Conservation (phyloP, 2,888 invertebrate species). For the Panopea generosa region DNA sequence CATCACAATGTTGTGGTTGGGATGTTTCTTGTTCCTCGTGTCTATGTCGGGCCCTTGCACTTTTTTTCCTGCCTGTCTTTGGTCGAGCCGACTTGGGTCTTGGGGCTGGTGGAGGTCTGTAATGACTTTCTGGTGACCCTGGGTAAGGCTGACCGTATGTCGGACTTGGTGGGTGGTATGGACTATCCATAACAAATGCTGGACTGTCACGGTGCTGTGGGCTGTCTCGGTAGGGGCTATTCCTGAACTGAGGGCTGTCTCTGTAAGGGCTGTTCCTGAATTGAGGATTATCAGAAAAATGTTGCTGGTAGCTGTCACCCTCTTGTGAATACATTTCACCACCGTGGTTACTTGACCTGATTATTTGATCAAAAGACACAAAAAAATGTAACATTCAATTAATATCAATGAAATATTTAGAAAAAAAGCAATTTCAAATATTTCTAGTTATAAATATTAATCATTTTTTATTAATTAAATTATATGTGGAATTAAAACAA, state of each 20-base stretch:
- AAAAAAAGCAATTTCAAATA: too few relatives aligned
- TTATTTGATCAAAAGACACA: too few relatives aligned
- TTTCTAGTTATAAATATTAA: too few relatives aligned
- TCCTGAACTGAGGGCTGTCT: slow-evolving; percentile 10
- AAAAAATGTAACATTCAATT: too few relatives aligned
- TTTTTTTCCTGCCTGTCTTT: slow-evolving; percentile 59
- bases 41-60: slow-evolving; percentile 44
- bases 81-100: slow-evolving; percentile 62
- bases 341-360: background rate
- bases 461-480: too few relatives aligned
- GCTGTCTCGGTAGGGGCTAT: slow-evolving; percentile 14
- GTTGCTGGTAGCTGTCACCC: slow-evolving; percentile 37
- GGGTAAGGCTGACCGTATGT: slow-evolving; percentile 35
- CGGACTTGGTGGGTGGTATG: slow-evolving; percentile 36
- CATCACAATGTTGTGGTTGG: slow-evolving; percentile 55
- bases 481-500: too few relatives aligned
- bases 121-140: slow-evolving; percentile 32
- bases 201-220: slow-evolving; percentile 30
- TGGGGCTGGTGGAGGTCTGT: slow-evolving; percentile 50
- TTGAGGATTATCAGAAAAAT: slow-evolving; percentile 42
- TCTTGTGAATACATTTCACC: slow-evolving; percentile 25
- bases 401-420: too few relatives aligned
- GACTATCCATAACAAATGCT: slow-evolving; percentile 40
- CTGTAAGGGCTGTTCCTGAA: slow-evolving; percentile 46
- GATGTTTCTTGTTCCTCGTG: slow-evolving; percentile 57